These are phyloP conservation scores for Remorina albescens DNA, from an alignment of 2,797 vertebrate genomes.

Conservation along the genomic window DNA sequence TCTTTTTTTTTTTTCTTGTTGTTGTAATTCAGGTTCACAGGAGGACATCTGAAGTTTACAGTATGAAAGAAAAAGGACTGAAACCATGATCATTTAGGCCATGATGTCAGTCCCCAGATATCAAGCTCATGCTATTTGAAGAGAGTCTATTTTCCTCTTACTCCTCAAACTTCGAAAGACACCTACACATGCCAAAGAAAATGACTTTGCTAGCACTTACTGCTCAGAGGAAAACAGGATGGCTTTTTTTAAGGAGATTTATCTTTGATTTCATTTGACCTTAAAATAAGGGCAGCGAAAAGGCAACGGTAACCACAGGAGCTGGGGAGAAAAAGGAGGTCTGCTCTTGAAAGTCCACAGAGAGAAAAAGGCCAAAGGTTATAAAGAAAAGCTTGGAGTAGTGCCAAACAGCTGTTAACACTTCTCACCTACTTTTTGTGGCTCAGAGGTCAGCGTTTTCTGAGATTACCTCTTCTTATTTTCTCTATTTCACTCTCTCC, in stretches of 20 bases:
- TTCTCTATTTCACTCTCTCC: conserved; percentile 71
- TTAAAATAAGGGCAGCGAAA: conserved; percentile 43
- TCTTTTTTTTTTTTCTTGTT: too few relatives aligned
- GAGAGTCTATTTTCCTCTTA: neutral
- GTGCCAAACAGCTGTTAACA: conserved; percentile 73
- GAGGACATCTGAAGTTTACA: neutral
- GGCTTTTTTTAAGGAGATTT: conserved; percentile 3
- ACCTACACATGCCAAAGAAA: conserved; percentile 8
- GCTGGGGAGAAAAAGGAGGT: conserved; percentile 44
- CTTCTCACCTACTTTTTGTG: conserved; percentile 73
- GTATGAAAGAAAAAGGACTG: neutral
- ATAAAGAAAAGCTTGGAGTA: conserved; percentile 41
- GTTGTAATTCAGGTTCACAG: neutral
- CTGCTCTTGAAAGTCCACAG: conserved; percentile 49
- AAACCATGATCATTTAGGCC: neutral
- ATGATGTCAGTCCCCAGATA: neutral
- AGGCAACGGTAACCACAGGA: conserved; percentile 34
- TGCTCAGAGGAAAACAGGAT: conserved; percentile 15
- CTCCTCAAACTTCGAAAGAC: conserved; percentile 25
- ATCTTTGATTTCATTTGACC: conserved; percentile 55
- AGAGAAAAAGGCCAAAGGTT: conserved; percentile 70
- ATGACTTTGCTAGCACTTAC: neutral
- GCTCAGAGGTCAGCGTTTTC: conserved; percentile 83
- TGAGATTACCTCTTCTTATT: conserved; percentile 79
- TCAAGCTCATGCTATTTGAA: too few relatives aligned